Percentiles rank a stretch among this genome's conserved stretches.
Evolutionary conservation across 2,888 invertebrate species (phyloP).

Genomic region (Ellobium chinense): DNA sequence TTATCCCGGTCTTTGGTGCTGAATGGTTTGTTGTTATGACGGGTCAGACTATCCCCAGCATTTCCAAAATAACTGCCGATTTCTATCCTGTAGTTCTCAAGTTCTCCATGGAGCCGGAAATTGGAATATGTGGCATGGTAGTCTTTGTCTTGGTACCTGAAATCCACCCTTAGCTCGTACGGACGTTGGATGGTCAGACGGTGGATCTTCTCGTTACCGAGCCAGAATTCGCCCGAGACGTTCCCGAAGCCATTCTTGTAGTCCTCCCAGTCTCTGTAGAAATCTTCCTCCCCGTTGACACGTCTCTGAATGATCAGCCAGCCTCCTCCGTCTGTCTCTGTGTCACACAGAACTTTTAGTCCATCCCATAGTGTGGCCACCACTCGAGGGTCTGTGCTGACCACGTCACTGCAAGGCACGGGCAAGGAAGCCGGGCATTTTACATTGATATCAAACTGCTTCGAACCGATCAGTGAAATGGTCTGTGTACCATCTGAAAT

Average conservation of each 20-base stretch:
- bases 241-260: background rate
- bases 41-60: background rate
- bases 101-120: background rate
- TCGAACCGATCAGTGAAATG: too few relatives aligned
- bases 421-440: background rate
- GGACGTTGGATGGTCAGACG: background rate
- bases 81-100: background rate
- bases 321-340: background rate
- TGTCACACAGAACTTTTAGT: constrained; percentile 7
- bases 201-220: background rate
- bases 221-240: background rate
- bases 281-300: too few relatives aligned
- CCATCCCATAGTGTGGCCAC: background rate
- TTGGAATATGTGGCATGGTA: background rate
- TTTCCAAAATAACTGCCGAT: background rate
- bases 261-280: constrained; percentile 1
- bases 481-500: too few relatives aligned
- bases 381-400: too few relatives aligned
- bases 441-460: background rate
- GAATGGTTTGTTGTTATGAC: background rate
- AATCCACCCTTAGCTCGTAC: constrained; percentile 1
- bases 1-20: constrained; percentile 2
- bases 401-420: background rate
- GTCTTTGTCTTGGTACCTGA: background rate
- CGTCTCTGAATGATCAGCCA: too few relatives aligned